These are phyloP conservation scores for Timema podura DNA, from an alignment of 2,888 invertebrate species.

Conservation along the genomic window DNA sequence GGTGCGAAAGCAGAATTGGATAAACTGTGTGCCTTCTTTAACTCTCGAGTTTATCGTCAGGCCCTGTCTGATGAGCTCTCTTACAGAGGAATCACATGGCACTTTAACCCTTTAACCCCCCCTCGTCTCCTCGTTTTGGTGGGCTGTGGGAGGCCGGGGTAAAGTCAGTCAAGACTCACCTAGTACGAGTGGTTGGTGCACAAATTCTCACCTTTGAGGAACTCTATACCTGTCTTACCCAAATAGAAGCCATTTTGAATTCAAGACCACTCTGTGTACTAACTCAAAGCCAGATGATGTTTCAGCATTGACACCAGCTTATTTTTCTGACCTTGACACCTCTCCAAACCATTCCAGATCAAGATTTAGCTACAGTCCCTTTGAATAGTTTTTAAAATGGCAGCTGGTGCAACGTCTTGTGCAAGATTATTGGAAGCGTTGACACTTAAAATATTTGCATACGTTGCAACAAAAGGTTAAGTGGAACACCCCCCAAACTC, in stretches of 20 bases:
- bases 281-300: constrained; percentile 33
- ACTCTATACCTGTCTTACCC: constrained; percentile 32
- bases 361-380: constrained; percentile 29
- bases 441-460: constrained; percentile 36
- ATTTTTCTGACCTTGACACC: constrained; percentile 37
- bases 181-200: constrained; percentile 36
- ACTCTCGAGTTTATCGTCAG: not conserved
- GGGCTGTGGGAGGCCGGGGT: constrained; percentile 41
- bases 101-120: constrained; percentile 41
- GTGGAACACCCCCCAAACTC: constrained; percentile 28
- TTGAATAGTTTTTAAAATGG: constrained; percentile 33
- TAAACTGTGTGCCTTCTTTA: not conserved
- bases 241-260: constrained; percentile 37
- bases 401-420: constrained; percentile 34
- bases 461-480: constrained; percentile 37
- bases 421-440: constrained; percentile 34
- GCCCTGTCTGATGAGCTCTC: not conserved
- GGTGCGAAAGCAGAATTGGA: not conserved
- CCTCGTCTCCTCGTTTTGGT: constrained; percentile 39
- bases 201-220: constrained; percentile 38
- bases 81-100: constrained; percentile 36
- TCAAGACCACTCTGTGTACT: constrained; percentile 36
- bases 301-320: constrained; percentile 36
- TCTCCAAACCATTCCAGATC: constrained; percentile 32
- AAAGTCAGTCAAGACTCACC: constrained; percentile 39